Base-by-base conservation (phyloP, 2,797 vertebrate genomes). In the Rhinogobio ventralis region DNA sequence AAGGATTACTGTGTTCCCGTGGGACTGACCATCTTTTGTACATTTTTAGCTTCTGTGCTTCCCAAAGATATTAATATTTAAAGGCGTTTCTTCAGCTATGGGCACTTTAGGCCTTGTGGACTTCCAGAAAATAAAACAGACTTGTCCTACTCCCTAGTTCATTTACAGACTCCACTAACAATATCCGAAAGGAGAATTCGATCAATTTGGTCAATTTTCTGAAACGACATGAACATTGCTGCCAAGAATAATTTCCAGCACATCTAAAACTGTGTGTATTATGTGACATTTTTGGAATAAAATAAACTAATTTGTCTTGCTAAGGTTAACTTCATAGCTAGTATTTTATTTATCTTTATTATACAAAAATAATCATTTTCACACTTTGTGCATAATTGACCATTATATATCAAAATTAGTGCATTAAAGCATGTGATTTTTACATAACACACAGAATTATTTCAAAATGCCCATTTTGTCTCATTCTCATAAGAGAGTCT, bases 11-110 rank as follows among this genome's bases (percentile, higher is more conserved):
- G 17, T 19, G 51, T 2, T 73, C 55, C 71, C 2, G 13, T 74
- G 55, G 39, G 64, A 77, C 60, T 62, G 36, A 39, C 36, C 57
- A 28, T 55, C 13, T 68, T 68, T 36, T 76, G 55, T 77, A 46
- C 49, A 66, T 57, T 49, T 64, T 68, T n/a, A 75, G 60, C 33
- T 45, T 83, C n/a, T 82, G 45, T 75, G 28, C 45, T 74, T 71
- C 15, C 17, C 28, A 20, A 53, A 51, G 28, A 13, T 42, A 25
- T 60, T 77, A 60, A 60, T 19, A 77, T 77, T 77, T 42, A 76
- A 60, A 60, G 53, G 23, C 1, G 20, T 60, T 76, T 17, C 33
- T 57, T 39, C 23, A 39, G 39, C 51, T 76, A 53, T 14, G 23
- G 20, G 20, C 14, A 39, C 33, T n/a, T 75, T 55, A n/a, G 30